These are phyloP conservation scores for Akabosia matsudoensis DNA, from an alignment of 1,140 invertebrate species.

Conservation along the genomic window DNA sequence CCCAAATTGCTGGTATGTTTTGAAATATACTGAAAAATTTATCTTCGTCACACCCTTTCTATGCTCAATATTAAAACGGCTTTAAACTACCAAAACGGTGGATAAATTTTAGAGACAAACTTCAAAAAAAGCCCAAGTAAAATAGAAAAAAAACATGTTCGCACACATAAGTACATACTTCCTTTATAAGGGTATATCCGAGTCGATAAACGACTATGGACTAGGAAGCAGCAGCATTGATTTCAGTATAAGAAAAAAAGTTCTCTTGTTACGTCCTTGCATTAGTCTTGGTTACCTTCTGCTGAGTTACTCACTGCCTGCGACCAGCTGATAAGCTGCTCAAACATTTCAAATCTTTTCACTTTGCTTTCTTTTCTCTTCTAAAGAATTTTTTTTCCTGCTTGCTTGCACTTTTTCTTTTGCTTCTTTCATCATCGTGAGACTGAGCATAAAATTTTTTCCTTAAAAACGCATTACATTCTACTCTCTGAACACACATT, in stretches of 20 bases:
- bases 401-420: slow-evolving; percentile 19
- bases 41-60: no score
- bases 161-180: no score
- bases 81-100: background rate
- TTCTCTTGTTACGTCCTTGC: background rate
- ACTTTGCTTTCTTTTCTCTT: background rate
- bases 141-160: no score
- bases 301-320: background rate
- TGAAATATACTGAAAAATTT: no score
- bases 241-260: no score
- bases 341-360: slow-evolving; percentile 19
- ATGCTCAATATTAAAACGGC: no score
- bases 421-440: no score
- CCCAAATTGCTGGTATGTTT: no score
- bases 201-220: no score
- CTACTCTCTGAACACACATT: background rate
- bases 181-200: no score
- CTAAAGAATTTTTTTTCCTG: background rate
- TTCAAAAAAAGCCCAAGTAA: background rate
- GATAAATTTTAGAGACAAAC: background rate
- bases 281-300: background rate
- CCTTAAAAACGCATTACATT: slow-evolving; percentile 10
- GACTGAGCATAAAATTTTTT: slow-evolving; percentile 18
- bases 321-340: slow-evolving; percentile 21
- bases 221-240: no score